Percentiles rank a stretch among this genome's conserved stretches.
These are phyloP conservation scores for Aphis craccivora DNA, from an alignment of 1,140 invertebrate genomes.

Conservation along the genomic window DNA sequence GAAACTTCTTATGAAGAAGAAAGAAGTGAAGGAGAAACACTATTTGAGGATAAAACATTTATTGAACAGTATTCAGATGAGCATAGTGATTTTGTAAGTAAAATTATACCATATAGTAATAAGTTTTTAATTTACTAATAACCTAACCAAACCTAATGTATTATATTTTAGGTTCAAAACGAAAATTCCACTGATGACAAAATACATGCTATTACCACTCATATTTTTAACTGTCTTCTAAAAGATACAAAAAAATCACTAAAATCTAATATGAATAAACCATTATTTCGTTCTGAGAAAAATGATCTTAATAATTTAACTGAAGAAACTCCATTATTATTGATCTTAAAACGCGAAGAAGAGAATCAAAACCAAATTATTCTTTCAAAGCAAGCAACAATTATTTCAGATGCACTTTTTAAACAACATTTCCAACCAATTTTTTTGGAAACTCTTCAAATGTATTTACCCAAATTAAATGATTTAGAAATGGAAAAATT, in stretches of 20 bases:
- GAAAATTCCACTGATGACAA: background rate
- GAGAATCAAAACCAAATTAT: background rate
- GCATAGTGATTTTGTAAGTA: background rate
- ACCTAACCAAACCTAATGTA: background rate
- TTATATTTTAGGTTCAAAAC: slow-evolving; percentile 32
- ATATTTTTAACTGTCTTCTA: slow-evolving; percentile 22
- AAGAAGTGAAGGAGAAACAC: slow-evolving; percentile 49
- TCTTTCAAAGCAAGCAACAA: background rate
- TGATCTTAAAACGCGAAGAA: slow-evolving; percentile 38
- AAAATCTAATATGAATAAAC: background rate
- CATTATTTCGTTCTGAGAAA: background rate
- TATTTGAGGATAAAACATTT: slow-evolving; percentile 53
- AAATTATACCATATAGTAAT: background rate
- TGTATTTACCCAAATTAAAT: slow-evolving; percentile 32
- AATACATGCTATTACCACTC: slow-evolving; percentile 36
- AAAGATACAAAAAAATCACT: slow-evolving; percentile 15
- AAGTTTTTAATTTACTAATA: background rate
- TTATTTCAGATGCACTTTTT: slow-evolving; percentile 35
- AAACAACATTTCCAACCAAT: slow-evolving; percentile 19
- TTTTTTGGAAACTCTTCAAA: background rate
- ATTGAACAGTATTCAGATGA: slow-evolving; percentile 8
- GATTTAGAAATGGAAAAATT: slow-evolving; percentile 35
- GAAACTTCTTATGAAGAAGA: slow-evolving; percentile 54
- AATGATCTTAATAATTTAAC: slow-evolving; percentile 29
- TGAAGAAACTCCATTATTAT: slow-evolving; percentile 44